Percentiles rank a stretch among this genome's conserved stretches.
Conservation (phyloP, 2,888 invertebrate species). For the Augochlorella aurata region DNA sequence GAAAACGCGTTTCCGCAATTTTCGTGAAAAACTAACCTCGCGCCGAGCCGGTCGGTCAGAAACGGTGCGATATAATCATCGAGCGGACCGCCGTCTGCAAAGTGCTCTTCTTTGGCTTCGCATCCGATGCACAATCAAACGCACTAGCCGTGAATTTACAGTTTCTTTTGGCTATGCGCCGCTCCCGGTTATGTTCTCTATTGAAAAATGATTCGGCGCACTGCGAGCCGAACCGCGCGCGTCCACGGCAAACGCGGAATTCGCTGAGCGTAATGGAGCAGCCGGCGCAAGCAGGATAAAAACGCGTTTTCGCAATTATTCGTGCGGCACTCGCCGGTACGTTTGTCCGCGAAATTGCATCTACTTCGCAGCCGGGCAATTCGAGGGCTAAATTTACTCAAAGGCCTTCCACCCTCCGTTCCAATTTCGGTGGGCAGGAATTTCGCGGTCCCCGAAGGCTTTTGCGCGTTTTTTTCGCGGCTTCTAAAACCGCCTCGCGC, state of each 20-base stretch:
- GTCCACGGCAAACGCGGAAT: not conserved
- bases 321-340: not conserved
- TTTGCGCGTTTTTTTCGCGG: constrained; percentile 36
- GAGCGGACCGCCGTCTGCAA: no score
- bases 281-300: constrained; percentile 2
- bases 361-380: constrained; percentile 5
- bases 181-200: not conserved
- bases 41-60: no score
- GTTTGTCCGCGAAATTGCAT: constrained; percentile 6
- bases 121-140: no score
- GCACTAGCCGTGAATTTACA: not conserved
- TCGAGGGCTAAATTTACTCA: constrained; percentile 26
- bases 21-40: no score
- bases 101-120: no score
- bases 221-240: not conserved
- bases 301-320: not conserved
- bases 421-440: constrained; percentile 62
- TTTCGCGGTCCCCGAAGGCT: constrained; percentile 36
- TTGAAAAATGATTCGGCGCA: not conserved
- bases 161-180: not conserved
- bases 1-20: not conserved
- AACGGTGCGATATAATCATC: no score
- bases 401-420: constrained; percentile 34
- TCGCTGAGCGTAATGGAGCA: not conserved
- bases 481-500: constrained; percentile 49